Evolutionary conservation across 2,113 vertebrate genomes (phyloP).

Genomic region (Rhadina sibilatrix): DNA sequence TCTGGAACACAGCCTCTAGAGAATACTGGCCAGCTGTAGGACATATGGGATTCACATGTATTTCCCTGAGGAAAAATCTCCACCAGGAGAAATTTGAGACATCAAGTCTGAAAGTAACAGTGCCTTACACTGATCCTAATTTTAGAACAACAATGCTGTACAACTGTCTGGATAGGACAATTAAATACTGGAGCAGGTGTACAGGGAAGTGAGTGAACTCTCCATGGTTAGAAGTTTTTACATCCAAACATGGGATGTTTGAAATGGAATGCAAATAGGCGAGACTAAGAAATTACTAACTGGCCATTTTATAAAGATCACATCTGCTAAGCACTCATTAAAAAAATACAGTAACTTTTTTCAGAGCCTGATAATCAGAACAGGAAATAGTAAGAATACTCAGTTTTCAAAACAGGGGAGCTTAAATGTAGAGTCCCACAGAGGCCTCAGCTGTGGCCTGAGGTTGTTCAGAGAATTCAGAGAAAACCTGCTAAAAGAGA

Average conservation of each 20-base stretch:
- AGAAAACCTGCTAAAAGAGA: not conserved
- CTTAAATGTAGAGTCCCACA: not conserved
- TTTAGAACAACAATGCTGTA: not conserved
- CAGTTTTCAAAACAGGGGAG: not conserved
- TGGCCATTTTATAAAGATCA: not conserved
- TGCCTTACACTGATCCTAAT: not conserved
- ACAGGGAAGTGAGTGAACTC: not conserved
- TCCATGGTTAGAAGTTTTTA: not conserved
- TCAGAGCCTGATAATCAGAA: not conserved
- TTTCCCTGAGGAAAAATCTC: not conserved
- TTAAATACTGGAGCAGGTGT: not conserved
- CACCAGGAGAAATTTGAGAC: not conserved
- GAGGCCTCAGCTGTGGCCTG: not conserved
- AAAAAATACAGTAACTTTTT: not conserved
- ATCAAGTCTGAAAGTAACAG: not conserved
- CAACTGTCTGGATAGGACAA: not conserved
- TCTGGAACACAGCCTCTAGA: not conserved
- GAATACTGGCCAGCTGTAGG: not conserved
- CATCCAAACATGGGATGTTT: not conserved
- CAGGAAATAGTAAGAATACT: not conserved
- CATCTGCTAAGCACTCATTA: not conserved
- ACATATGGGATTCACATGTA: accelerated
- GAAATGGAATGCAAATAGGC: not conserved
- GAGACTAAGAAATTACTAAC: not conserved
- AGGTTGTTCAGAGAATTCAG: not conserved